Conservation (phyloP, 2,888 invertebrate species). For the Didymodactylos carnosus region DNA sequence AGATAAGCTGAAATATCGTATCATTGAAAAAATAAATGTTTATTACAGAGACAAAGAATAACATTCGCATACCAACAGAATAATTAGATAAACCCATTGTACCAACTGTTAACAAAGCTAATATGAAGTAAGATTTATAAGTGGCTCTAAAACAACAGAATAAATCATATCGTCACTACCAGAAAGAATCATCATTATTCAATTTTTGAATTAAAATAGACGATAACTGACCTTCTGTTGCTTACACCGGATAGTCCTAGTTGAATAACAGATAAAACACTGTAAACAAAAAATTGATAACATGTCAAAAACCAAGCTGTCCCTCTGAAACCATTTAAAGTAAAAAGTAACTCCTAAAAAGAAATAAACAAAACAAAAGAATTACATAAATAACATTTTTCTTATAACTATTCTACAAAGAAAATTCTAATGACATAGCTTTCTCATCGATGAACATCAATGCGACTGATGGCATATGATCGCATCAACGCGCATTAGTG, state of each 20-base stretch:
- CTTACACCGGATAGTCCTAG: constrained; percentile 25
- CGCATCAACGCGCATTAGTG: no score
- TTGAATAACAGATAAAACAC: constrained; percentile 58
- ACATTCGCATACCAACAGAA: constrained; percentile 54
- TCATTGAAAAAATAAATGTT: not conserved
- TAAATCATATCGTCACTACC: not conserved
- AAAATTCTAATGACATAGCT: no score
- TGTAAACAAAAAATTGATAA: constrained; percentile 69
- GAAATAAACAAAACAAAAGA: not conserved
- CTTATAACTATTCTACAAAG: no score
- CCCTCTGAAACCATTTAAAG: constrained; percentile 64
- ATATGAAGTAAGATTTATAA: not conserved
- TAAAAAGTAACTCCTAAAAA: constrained; percentile 62
- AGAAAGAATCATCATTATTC: not conserved
- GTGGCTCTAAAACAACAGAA: not conserved
- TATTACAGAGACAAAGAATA: not conserved
- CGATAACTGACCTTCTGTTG: constrained; percentile 10
- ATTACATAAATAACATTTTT: not conserved
- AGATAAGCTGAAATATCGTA: no score
- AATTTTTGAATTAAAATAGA: no score
- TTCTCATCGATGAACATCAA: no score
- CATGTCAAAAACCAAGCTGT: constrained; percentile 78
- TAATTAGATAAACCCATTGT: constrained; percentile 91
- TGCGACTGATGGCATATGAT: no score
- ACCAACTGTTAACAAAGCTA: constrained; percentile 65